Evolutionary conservation across 2,797 vertebrate species (phyloP).

Genomic region (Melanotaenia maccullochi): DNA sequence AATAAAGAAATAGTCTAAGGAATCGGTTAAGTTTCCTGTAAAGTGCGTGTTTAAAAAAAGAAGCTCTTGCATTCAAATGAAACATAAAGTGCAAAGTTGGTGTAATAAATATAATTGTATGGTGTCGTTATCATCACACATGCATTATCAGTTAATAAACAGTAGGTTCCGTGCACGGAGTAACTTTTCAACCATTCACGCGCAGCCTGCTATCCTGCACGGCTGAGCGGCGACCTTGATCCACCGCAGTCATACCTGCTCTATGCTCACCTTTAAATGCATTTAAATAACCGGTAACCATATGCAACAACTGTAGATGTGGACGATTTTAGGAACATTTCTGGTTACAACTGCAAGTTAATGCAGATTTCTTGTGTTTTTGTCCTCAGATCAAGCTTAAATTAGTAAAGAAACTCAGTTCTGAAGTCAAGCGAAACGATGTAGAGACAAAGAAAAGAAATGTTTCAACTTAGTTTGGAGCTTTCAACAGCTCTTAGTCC

Average conservation of each 20-base stretch:
- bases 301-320: background rate
- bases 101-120: too few species aligned
- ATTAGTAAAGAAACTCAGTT: background rate
- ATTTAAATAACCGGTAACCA: background rate
- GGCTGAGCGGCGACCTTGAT: background rate
- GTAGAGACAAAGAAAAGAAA: background rate
- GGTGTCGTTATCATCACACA: fast-evolving
- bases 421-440: background rate
- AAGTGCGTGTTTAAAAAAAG: background rate
- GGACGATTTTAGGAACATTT: background rate
- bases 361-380: background rate
- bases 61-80: background rate
- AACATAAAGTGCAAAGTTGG: constrained; percentile 7
- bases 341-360: background rate
- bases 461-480: constrained; percentile 19
- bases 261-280: background rate
- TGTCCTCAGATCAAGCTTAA: background rate
- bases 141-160: background rate
- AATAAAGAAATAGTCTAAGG: background rate
- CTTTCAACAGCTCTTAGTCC: background rate
- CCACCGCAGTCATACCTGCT: background rate
- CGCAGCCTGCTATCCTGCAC: constrained; percentile 14
- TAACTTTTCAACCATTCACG: constrained; percentile 56
- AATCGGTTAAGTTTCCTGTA: background rate
- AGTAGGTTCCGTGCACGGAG: background rate